Evolutionary conservation across 1,140 invertebrate species (phyloP).

Genomic region (Gryon sp.): DNA sequence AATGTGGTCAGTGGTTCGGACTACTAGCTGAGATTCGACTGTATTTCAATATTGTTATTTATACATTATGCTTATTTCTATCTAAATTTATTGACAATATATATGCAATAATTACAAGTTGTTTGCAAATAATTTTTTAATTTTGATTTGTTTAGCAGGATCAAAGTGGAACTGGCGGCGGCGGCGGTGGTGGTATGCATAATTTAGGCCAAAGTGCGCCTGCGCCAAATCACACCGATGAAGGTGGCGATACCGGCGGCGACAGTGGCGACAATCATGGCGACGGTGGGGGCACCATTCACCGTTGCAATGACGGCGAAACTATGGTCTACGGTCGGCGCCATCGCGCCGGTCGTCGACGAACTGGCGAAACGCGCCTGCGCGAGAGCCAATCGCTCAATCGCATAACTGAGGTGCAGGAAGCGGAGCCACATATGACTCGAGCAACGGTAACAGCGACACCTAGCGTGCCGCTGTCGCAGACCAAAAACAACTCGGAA

Average conservation of each 20-base stretch:
- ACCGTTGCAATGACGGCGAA: constrained; percentile 72
- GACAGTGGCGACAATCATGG: constrained; percentile 65
- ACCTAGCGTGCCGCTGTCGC: constrained; percentile 24
- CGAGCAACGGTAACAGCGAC: constrained; percentile 33
- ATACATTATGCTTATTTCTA: background rate
- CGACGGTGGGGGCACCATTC: constrained; percentile 66
- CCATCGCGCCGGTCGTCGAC: constrained; percentile 81
- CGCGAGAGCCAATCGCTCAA: constrained; percentile 90
- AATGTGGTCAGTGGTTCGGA: no score
- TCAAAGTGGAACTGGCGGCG: constrained; percentile 79
- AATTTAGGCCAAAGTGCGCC: constrained; percentile 71
- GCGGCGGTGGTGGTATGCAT: constrained; percentile 67
- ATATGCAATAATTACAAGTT: no score
- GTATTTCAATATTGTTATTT: no score
- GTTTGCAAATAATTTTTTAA: constrained; percentile 1
- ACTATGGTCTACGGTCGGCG: constrained; percentile 73
- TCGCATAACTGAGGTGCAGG: constrained; percentile 89
- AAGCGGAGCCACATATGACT: constrained; percentile 77
- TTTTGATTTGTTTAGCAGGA: no score
- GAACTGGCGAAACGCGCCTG: constrained; percentile 84
- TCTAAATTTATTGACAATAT: no score
- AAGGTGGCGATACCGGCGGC: constrained; percentile 66
- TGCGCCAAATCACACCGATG: constrained; percentile 29
- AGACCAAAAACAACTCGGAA: constrained; percentile 29
- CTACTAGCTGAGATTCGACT: no score